Evolutionary conservation across 2,888 invertebrate species (phyloP).

Genomic region (Cosmia pyralina): DNA sequence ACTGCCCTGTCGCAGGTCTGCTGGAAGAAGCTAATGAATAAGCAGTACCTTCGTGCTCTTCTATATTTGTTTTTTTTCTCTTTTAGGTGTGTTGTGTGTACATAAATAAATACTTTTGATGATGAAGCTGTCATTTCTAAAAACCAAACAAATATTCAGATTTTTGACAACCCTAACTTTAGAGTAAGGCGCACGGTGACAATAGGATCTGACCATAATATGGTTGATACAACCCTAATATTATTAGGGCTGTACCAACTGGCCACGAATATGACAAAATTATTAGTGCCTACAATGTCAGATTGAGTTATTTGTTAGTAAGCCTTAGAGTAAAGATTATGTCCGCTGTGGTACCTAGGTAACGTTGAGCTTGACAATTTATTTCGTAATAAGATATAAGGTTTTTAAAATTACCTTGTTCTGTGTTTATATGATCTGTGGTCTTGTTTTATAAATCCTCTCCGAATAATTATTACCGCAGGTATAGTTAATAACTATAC

Average conservation of each 20-base stretch:
- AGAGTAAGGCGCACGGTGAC: conserved; percentile 20
- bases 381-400: conserved; percentile 28
- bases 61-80: too few species aligned
- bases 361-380: background rate
- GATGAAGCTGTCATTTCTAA: background rate
- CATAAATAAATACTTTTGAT: background rate
- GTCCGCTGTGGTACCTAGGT: background rate
- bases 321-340: conserved; percentile 19
- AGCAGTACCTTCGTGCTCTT: too few species aligned
- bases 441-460: conserved; percentile 16
- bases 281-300: conserved; percentile 31
- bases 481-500: too few species aligned
- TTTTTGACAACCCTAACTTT: conserved; percentile 24
- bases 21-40: too few species aligned
- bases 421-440: too few species aligned
- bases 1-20: too few species aligned
- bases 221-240: too few species aligned
- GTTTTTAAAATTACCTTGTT: too few species aligned
- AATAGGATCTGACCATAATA: conserved; percentile 40
- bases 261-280: conserved; percentile 24
- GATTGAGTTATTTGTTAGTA: conserved; percentile 44
- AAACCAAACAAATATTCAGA: background rate
- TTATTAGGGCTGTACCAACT: conserved; percentile 57
- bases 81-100: too few species aligned
- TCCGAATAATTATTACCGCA: conserved; percentile 35